Evolutionary conservation across 2,888 invertebrate species (phyloP).

Genomic region (Anoncus sp.): DNA sequence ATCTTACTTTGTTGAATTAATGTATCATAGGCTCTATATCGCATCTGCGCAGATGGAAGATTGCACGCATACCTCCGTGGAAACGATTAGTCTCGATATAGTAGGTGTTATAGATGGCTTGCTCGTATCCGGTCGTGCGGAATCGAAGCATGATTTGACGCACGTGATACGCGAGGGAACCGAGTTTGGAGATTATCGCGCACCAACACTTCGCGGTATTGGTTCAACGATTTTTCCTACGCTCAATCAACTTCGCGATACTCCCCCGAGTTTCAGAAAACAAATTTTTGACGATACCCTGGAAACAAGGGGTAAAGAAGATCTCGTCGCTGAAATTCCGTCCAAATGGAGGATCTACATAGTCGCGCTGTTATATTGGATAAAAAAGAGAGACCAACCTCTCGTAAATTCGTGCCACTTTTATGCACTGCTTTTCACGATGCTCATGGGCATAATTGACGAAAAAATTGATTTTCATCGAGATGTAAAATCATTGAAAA

Average conservation of each 20-base stretch:
- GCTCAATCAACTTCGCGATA: slow-evolving; percentile 76
- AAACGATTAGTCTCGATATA: slow-evolving; percentile 86
- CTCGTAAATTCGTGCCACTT: slow-evolving; percentile 83
- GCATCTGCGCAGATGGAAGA: slow-evolving; percentile 90
- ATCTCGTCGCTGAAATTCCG: slow-evolving; percentile 84
- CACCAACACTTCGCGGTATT: neutral
- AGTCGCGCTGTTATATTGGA: slow-evolving; percentile 86
- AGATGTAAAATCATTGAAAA: slow-evolving; percentile 70
- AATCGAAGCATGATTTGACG: neutral
- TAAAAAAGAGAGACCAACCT: slow-evolving; percentile 81
- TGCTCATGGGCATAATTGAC: slow-evolving; percentile 86
- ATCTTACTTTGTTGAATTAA: slow-evolving; percentile 88
- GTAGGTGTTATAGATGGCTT: slow-evolving; percentile 18
- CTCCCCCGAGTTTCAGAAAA: slow-evolving; percentile 72
- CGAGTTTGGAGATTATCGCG: slow-evolving; percentile 4
- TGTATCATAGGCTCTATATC: slow-evolving; percentile 85
- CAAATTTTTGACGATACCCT: slow-evolving; percentile 84
- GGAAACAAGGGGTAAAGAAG: slow-evolving; percentile 80
- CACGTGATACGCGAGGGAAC: slow-evolving; percentile 32
- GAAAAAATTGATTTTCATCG: slow-evolving; percentile 85
- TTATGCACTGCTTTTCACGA: slow-evolving; percentile 85
- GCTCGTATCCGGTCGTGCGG: slow-evolving; percentile 73
- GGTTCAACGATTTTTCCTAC: slow-evolving; percentile 74
- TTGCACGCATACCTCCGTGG: slow-evolving; percentile 86
- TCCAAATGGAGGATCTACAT: slow-evolving; percentile 86